phyloP scores from a whole-genome alignment of 1,140 invertebrate species.

The Sipha flava region DNA sequence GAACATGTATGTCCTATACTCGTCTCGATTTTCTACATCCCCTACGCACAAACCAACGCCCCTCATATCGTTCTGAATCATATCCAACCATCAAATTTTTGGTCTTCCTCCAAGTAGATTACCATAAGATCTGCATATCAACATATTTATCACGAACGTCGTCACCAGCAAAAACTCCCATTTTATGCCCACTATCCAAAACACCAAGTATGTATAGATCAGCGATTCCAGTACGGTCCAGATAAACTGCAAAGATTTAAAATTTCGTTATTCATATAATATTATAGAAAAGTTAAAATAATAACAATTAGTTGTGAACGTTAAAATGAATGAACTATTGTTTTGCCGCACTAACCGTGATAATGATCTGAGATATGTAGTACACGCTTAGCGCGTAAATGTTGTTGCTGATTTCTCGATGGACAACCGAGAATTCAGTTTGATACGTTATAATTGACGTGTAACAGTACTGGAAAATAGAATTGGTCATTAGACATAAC shows the following conservation, averaged over 20 bases:
- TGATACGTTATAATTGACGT: constrained; percentile 60
- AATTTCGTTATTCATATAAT: background rate
- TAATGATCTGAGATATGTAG: constrained; percentile 60
- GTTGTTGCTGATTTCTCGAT: constrained; percentile 57
- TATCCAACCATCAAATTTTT: no score
- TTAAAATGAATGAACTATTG: background rate
- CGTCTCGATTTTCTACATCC: no score
- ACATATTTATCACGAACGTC: background rate
- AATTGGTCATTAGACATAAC: constrained; percentile 59
- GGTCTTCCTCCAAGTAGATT: no score
- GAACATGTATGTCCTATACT: no score
- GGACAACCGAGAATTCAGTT: constrained; percentile 54
- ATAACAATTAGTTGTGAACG: no score
- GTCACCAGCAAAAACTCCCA: background rate
- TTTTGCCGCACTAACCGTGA: constrained; percentile 50
- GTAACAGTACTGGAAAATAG: constrained; percentile 61
- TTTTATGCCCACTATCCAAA: background rate
- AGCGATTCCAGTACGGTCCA: constrained; percentile 2
- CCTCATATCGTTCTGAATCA: no score
- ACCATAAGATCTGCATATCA: background rate
- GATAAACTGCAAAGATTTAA: background rate
- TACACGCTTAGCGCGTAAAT: constrained; percentile 57
- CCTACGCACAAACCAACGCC: no score
- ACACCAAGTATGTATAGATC: background rate
- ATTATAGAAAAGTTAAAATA: no score